These are phyloP conservation scores for Struthio camelus DNA, from an alignment of 2,113 vertebrate genomes.

Conservation along the genomic window DNA sequence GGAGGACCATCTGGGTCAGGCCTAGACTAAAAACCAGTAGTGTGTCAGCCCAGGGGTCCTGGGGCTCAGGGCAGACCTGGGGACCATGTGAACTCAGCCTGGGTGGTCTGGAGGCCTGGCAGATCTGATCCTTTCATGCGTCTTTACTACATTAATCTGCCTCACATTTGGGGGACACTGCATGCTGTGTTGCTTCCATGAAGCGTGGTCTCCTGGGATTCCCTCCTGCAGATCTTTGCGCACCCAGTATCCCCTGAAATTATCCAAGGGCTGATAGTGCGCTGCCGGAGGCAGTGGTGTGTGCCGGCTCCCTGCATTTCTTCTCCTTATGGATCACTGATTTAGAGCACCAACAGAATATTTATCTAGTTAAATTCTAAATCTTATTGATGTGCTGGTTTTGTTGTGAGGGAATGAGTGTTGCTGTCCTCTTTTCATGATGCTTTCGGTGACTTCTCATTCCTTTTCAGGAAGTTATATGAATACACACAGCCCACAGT, in stretches of 20 bases:
- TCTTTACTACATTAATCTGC: no score
- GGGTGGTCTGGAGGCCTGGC: not conserved
- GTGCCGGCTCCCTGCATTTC: not conserved
- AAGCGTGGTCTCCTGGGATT: not conserved
- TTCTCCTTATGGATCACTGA: no score
- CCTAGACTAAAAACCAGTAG: rapidly evolving
- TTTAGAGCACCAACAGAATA: no score
- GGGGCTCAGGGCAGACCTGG: not conserved
- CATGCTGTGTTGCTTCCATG: not conserved
- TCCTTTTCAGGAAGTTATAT: not conserved
- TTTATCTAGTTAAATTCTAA: not conserved
- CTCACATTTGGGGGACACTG: rapidly evolving
- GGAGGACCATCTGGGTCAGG: no score
- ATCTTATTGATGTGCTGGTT: not conserved
- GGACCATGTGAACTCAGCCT: not conserved
- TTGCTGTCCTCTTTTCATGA: not conserved
- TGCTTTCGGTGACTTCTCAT: not conserved
- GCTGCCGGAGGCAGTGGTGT: rapidly evolving
- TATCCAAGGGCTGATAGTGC: not conserved
- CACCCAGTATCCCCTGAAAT: not conserved
- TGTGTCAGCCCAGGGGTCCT: not conserved
- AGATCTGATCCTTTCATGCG: not conserved
- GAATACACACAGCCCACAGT: not conserved
- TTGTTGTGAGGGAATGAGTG: not conserved
- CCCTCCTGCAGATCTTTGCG: not conserved